Base-by-base conservation (phyloP, 2,113 vertebrate genomes). In the Ciconia stormi region DNA sequence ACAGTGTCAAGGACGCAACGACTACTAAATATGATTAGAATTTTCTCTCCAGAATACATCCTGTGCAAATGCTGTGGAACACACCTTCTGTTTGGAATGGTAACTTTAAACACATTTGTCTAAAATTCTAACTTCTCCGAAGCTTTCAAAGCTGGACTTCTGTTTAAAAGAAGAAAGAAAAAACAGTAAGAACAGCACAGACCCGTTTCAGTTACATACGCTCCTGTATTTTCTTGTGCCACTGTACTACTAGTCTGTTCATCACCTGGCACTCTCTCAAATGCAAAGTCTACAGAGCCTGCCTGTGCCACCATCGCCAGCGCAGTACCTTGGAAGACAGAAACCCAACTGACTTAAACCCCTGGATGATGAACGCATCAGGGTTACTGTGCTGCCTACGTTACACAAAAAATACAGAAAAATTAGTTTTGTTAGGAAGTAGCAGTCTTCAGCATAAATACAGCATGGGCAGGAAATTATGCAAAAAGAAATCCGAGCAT, bases 211-310 rank as follows among this genome's bases (percentile, higher is more conserved):
- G 53, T 38, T 15, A 4, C 15, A 11, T 1, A n/a, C 16, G 4
- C 15, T 38, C 47, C 66, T 20, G 10, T 14, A 26, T n/a, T 21
- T 29, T 27, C 53, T 17, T 29, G 32, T 8, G 5, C 32, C 26
- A 3, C 65, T 16, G 12, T 9, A 14, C 27, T 16, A 3, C 58
- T n/a, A 2, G 22, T 32, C 30, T 2, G 1, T 7, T 18, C 53
- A 34, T 25, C 27, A 12, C 42, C 3, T 14, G 13, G 55, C 14
- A 34, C 52, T 7, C 9, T 38, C 40, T 34, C 47, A 56, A 52
- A 15, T 3, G 38, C 89, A 23, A 19, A 71, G 69, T 16, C 56
- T 20, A 6, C 59, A 49, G 56, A 44, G 65, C 23, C 93, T 42
- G 49, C 36, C 71, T 93, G 46, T 67, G 80, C 90, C 80, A 53